A percentile compares a stretch with the other conserved stretches of the same genome.
Conservation (phyloP, 2,888 invertebrate species). For the Drosophila cognata region DNA sequence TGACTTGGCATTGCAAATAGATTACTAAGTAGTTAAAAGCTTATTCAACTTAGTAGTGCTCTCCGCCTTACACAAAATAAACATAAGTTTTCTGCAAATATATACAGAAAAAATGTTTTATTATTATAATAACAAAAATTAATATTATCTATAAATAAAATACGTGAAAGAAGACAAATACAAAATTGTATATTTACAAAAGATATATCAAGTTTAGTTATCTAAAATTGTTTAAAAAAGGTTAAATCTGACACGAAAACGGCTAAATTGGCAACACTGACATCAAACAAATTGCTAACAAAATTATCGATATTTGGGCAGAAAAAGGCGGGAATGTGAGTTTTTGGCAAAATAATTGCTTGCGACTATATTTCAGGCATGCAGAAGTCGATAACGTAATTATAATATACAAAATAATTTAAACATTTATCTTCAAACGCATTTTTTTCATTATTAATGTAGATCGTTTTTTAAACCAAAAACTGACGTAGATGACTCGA, state of each 20-base stretch:
- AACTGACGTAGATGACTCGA: constrained; percentile 16
- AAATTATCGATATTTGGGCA: constrained; percentile 14
- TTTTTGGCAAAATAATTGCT: constrained; percentile 4
- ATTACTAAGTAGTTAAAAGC: neutral
- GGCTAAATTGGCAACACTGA: constrained; percentile 1
- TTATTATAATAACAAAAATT: neutral
- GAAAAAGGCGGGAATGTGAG: constrained; percentile 43
- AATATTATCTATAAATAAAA: neutral
- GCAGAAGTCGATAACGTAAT: constrained; percentile 74
- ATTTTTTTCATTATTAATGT: neutral
- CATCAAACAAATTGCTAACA: neutral
- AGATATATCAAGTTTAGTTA: neutral
- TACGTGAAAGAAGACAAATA: neutral
- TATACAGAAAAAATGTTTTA: neutral
- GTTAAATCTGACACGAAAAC: neutral
- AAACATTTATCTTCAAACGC: neutral
- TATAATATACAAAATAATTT: constrained; percentile 1
- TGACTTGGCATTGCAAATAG: neutral
- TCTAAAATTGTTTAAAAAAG: neutral
- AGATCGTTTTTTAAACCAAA: constrained; percentile 71
- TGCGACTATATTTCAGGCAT: constrained; percentile 31
- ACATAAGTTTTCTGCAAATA: neutral
- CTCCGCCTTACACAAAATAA: neutral
- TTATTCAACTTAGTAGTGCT: neutral
- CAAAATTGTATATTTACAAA: neutral